Evolutionary conservation across 2,797 vertebrate genomes (phyloP).

Genomic region (Silurus aristotelis): DNA sequence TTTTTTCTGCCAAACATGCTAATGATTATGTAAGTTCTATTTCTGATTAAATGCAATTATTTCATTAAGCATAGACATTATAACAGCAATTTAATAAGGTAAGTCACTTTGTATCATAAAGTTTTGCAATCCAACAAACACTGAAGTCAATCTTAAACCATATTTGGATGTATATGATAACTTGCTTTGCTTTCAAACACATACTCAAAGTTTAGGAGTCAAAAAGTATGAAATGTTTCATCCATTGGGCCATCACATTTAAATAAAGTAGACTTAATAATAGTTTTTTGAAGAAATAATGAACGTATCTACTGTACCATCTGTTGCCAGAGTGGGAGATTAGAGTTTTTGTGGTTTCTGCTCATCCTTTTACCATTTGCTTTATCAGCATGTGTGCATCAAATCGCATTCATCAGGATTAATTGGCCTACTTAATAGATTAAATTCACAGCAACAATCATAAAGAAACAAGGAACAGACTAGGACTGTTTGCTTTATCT

Average conservation of each 20-base stretch:
- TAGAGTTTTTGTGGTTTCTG: constrained; percentile 6
- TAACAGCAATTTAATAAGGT: neutral
- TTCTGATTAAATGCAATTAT: neutral
- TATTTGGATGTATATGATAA: neutral
- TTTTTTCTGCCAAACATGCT: neutral
- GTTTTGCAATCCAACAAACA: neutral
- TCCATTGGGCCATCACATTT: neutral
- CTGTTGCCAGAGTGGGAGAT: neutral
- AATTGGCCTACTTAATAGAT: constrained; percentile 56
- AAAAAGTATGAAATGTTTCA: neutral
- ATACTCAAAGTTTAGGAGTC: neutral
- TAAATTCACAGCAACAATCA: constrained; percentile 60
- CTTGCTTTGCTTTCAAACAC: neutral
- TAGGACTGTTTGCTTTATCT: constrained; percentile 77
- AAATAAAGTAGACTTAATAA: neutral
- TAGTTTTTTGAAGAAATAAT: constrained; percentile 2
- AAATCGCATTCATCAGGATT: constrained; percentile 57
- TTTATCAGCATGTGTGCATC: constrained; percentile 53
- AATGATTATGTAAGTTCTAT: neutral
- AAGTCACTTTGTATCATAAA: neutral
- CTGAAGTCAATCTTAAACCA: neutral
- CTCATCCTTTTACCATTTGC: constrained; percentile 41
- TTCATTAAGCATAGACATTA: neutral
- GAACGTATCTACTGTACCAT: constrained; percentile 4
- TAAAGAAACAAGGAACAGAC: constrained; percentile 64